These are phyloP conservation scores for Lineus longissimus DNA, from an alignment of 1,140 invertebrate species.

Conservation along the genomic window DNA sequence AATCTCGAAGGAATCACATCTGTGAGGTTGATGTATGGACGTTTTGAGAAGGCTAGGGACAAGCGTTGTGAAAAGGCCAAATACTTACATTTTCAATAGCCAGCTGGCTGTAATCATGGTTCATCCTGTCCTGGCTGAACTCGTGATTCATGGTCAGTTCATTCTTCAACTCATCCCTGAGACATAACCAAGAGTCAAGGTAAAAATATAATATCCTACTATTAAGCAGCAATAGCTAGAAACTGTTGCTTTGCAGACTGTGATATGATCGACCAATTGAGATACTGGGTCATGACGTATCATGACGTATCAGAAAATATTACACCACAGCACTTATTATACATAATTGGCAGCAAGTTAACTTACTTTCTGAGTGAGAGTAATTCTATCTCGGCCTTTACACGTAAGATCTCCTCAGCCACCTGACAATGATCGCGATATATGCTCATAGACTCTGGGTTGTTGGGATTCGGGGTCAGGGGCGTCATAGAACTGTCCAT, in stretches of 20 bases:
- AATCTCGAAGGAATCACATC: too few species aligned
- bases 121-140: conserved; percentile 60
- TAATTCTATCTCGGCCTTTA: conserved; percentile 72
- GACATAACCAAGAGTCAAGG: conserved; percentile 22
- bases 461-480: conserved; percentile 71
- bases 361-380: conserved; percentile 59
- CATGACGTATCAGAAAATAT: too few species aligned
- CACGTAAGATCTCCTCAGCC: conserved; percentile 57
- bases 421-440: conserved; percentile 80
- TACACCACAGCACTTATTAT: too few species aligned
- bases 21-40: too few species aligned
- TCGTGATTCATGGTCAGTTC: conserved; percentile 58
- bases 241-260: conserved; percentile 9
- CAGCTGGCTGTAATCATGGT: conserved; percentile 57
- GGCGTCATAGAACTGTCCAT: conserved; percentile 54
- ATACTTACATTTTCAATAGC: conserved; percentile 67
- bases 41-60: too few species aligned
- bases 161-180: conserved; percentile 66
- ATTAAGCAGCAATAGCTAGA: background rate
- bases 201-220: background rate
- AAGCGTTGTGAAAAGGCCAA: conserved; percentile 3
- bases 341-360: too few species aligned
- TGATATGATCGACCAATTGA: background rate
- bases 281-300: background rate
- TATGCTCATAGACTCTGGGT: conserved; percentile 73